These are phyloP conservation scores for Mythimna impura DNA, from an alignment of 2,888 invertebrate genomes.

Conservation along the genomic window DNA sequence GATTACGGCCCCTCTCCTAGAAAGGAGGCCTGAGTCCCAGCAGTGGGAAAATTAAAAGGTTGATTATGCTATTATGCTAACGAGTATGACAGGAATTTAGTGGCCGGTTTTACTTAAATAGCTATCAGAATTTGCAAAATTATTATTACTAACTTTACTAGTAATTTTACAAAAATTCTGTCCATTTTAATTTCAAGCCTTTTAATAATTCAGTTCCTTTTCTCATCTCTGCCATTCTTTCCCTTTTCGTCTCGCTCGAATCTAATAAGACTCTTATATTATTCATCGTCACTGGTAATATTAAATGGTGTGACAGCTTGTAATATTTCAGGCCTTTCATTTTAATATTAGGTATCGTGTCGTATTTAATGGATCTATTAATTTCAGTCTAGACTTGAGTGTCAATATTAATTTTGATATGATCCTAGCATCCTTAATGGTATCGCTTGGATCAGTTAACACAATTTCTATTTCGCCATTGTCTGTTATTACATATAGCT, in stretches of 20 bases:
- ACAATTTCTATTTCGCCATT: neutral
- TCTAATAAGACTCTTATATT: slow-evolving; percentile 32
- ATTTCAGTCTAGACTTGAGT: slow-evolving; percentile 47
- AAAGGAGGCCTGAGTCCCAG: no score
- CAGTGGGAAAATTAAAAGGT: no score
- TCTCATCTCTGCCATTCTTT: slow-evolving; percentile 12
- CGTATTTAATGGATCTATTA: slow-evolving; percentile 13
- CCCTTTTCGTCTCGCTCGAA: slow-evolving; percentile 1
- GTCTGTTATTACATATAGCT: neutral
- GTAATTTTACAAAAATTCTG: neutral
- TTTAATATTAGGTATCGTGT: slow-evolving; percentile 32
- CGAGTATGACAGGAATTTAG: no score
- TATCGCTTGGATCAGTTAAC: neutral
- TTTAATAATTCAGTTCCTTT: slow-evolving; percentile 8
- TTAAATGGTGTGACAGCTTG: slow-evolving; percentile 40
- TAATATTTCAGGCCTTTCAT: slow-evolving; percentile 29
- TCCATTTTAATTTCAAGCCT: neutral
- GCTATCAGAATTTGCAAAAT: neutral
- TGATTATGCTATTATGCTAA: no score
- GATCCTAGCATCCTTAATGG: neutral
- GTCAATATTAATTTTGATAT: slow-evolving; percentile 40
- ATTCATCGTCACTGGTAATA: slow-evolving; percentile 41
- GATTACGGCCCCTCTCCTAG: no score
- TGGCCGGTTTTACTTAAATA: no score
- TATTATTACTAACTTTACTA: neutral